Evolutionary conservation across 2,113 vertebrate species (phyloP).

Genomic region (Oreocharis arfaki): DNA sequence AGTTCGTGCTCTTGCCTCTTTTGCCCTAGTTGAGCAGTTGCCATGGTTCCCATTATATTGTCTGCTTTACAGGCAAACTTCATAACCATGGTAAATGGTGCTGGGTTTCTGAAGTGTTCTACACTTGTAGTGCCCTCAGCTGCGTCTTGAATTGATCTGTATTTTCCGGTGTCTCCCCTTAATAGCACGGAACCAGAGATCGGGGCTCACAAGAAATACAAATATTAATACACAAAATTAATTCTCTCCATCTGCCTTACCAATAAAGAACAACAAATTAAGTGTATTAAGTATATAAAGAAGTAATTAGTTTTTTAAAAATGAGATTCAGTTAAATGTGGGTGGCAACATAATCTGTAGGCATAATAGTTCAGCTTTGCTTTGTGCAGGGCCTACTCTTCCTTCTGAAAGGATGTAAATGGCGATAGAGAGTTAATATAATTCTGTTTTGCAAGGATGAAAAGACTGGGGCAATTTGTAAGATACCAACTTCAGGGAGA

Average conservation of each 20-base stretch:
- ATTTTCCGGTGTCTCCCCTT: background rate
- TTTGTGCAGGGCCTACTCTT: background rate
- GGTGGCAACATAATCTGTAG: background rate
- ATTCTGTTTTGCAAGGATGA: background rate
- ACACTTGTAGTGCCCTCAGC: background rate
- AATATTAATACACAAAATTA: background rate
- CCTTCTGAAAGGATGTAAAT: background rate
- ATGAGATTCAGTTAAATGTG: background rate
- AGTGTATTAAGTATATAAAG: background rate
- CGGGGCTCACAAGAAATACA: background rate
- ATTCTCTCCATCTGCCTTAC: background rate
- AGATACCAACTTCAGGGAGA: background rate
- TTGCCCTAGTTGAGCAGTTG: background rate
- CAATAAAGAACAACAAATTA: background rate
- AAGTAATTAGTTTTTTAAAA: background rate
- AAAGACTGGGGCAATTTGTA: background rate
- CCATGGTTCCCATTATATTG: constrained; percentile 12
- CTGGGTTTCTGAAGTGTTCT: background rate
- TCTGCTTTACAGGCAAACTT: background rate
- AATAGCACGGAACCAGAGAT: background rate
- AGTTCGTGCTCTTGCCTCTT: background rate
- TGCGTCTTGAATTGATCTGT: background rate
- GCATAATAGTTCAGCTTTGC: background rate
- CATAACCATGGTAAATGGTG: background rate
- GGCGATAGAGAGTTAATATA: background rate